phyloP scores from a whole-genome alignment of 2,797 vertebrate genomes.

The Xenops minutus region DNA sequence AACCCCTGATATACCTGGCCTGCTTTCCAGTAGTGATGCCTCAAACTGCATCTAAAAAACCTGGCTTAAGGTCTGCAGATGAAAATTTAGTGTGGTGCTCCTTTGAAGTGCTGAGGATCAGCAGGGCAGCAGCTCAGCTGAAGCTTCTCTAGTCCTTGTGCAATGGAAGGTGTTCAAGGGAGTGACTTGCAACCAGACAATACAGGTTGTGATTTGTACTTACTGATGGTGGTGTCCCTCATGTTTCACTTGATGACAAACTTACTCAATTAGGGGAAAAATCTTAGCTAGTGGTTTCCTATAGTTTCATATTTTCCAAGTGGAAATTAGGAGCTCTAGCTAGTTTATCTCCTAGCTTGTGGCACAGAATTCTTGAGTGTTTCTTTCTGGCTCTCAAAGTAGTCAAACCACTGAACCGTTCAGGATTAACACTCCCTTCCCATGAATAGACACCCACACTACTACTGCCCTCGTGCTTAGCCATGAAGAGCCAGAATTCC shows the following conservation, averaged over 20 bases:
- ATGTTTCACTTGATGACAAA: neutral
- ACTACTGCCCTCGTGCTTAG: neutral
- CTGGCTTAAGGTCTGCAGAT: neutral
- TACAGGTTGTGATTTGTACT: neutral
- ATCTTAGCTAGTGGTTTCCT: neutral
- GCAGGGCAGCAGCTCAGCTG: neutral
- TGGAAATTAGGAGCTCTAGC: neutral
- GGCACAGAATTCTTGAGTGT: neutral
- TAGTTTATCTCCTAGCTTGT: neutral
- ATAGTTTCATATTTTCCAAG: neutral
- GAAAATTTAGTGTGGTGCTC: neutral
- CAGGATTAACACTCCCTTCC: neutral
- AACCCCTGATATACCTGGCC: neutral
- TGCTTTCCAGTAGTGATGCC: neutral
- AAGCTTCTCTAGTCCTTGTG: neutral
- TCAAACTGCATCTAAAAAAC: neutral
- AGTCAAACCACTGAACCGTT: neutral
- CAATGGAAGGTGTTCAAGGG: rapidly evolving
- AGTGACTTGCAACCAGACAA: neutral
- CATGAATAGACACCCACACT: neutral
- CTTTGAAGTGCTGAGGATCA: neutral
- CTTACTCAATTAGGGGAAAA: neutral
- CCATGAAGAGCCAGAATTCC: neutral
- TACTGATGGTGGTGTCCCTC: neutral
- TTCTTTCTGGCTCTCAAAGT: neutral